Percentiles rank a stretch among this genome's conserved stretches.
Conservation (phyloP, 2,113 vertebrate species). For the Lycaon pictus region DNA sequence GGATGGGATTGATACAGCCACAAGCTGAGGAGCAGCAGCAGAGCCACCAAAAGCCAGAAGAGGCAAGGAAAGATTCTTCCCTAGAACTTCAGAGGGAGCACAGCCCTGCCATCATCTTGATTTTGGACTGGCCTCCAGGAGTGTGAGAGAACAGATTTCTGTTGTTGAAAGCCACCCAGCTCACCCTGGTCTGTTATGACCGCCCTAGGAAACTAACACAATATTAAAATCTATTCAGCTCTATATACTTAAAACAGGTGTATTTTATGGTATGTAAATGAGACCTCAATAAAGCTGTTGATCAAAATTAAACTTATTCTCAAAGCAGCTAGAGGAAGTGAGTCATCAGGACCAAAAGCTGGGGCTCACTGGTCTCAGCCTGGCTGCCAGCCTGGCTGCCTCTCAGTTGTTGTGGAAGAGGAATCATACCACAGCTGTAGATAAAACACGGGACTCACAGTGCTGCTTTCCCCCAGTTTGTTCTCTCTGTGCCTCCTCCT, state of each 20-base stretch:
- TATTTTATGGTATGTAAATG: background rate
- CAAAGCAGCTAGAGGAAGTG: background rate
- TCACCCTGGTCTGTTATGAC: background rate
- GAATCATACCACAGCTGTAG: background rate
- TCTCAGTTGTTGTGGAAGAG: no score
- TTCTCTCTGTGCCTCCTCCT: background rate
- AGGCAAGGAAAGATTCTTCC: background rate
- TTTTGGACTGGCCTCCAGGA: background rate
- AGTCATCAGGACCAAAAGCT: no score
- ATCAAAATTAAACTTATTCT: background rate
- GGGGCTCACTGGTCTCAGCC: background rate
- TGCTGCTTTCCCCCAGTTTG: background rate
- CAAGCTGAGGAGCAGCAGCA: background rate
- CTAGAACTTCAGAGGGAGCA: rapidly evolving
- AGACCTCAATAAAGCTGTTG: background rate
- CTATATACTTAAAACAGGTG: background rate
- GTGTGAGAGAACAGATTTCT: background rate
- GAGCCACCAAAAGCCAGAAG: background rate
- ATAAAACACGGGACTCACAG: rapidly evolving
- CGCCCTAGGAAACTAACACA: rapidly evolving
- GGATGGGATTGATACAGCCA: background rate
- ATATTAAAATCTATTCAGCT: background rate
- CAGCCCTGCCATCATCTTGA: background rate
- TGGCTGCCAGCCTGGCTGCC: no score
- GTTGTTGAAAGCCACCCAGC: background rate